Percentiles rank a stretch among this genome's conserved stretches.
Conservation (phyloP, 2,113 vertebrate species). For the Sylvietta virens region DNA sequence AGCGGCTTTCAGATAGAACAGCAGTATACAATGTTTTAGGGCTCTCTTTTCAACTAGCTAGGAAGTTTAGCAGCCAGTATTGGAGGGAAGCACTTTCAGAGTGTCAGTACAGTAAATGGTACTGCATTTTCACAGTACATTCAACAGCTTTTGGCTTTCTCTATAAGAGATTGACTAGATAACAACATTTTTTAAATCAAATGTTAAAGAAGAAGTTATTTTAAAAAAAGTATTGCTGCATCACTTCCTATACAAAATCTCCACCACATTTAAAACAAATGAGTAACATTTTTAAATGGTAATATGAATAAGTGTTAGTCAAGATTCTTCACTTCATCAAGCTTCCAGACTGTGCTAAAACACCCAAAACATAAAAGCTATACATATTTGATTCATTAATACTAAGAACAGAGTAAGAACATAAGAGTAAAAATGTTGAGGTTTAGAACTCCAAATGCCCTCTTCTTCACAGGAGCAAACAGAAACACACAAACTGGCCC, state of each 20-base stretch:
- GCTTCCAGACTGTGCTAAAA: not conserved
- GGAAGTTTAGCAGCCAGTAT: not conserved
- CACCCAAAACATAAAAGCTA: not conserved
- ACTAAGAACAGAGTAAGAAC: not conserved
- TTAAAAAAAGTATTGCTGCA: rapidly evolving
- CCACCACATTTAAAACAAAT: not conserved
- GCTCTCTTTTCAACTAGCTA: not conserved
- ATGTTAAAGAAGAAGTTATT: not conserved
- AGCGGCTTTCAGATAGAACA: not conserved
- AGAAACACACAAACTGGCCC: not conserved
- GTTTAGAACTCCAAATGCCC: not conserved
- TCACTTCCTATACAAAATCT: not conserved
- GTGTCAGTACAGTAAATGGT: not conserved
- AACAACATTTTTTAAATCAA: not conserved
- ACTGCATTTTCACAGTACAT: not conserved
- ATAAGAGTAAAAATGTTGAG: not conserved
- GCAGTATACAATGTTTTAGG: not conserved
- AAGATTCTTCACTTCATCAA: not conserved
- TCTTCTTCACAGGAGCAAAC: not conserved
- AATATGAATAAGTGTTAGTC: not conserved
- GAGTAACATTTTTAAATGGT: not conserved
- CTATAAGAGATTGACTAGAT: not conserved
- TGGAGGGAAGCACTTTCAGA: not conserved
- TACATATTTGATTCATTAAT: not conserved
- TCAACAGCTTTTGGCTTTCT: not conserved